Base-by-base conservation (phyloP, 2,888 invertebrate genomes). In the Temnothorax ravouxi region DNA sequence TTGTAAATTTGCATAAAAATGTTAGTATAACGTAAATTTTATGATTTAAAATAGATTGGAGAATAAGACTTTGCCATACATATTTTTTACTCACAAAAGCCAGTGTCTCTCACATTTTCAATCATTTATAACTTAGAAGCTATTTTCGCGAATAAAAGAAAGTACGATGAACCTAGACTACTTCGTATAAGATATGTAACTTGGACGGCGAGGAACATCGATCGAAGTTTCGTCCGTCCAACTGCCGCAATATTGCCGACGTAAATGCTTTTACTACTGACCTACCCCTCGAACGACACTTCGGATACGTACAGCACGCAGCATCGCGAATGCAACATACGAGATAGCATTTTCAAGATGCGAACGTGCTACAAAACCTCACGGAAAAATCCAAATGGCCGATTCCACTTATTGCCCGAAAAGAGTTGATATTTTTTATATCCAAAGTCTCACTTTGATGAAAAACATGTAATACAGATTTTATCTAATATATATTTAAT, bases 181-280 rank as follows among this genome's bases (percentile, higher is more conserved):
- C 25, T 6, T 41, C 52, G 11, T 62, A n/a, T 47, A 62, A 75
- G 72, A 64, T 56, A 64, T 56, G n/a, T 52, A 72, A 81, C 54
- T 62, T 66, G 34, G 59, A 50, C 34, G 38, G 67, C 29, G 29
- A 52, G 52, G n/a, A 74, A 47, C 34, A 64, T 62, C 67, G 76
- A 8, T 74, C 69, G n/a, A n/a, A 69, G 84, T 81, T 84, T 80
- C 74, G 84, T 84, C 77, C 74, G 74, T 87, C 84, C 79, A 77
- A 82, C 54, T 64, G 82, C 61, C 66, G 84, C 84, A 82, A 87
- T 90, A 90, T 88, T 87, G 87, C 86, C 81, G 84, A 86, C 81
- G 80, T 89, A 88, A 91, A 91, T 89, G 87, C 87, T 88, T 90
- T 90, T 89, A 90, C 88, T 88, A 87, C 86, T 67, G 77, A 67